Evolutionary conservation across 2,113 vertebrate genomes (phyloP).

Genomic region (Pionites leucogaster): DNA sequence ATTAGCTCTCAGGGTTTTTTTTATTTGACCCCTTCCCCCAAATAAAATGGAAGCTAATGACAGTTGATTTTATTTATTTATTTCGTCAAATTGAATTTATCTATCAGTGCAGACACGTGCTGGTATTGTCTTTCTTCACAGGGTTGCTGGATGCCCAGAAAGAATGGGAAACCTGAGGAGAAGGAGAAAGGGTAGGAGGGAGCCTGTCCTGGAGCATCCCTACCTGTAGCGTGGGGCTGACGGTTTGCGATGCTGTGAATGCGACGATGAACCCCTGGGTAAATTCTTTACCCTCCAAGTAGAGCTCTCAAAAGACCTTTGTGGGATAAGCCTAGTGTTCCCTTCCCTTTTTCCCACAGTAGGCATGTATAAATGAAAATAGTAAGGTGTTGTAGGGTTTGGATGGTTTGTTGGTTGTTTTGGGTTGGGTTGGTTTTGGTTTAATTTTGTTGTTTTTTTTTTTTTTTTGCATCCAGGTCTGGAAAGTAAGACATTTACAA

Average conservation of each 20-base stretch:
- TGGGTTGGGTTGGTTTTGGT: no score
- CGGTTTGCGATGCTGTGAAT: background rate
- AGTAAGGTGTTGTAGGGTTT: background rate
- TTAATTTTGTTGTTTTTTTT: background rate
- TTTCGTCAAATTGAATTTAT: conserved; percentile 84
- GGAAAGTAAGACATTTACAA: background rate
- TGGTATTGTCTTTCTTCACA: background rate
- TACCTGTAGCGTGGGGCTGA: background rate
- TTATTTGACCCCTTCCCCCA: conserved; percentile 81
- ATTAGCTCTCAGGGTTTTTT: conserved; percentile 77
- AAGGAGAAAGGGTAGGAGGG: background rate
- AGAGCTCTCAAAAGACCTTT: background rate
- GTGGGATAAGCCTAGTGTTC: fast-evolving
- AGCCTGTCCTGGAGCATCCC: background rate
- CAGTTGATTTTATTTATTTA: conserved; percentile 89
- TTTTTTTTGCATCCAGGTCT: background rate
- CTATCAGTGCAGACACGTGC: conserved; percentile 15
- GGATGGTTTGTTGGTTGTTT: background rate
- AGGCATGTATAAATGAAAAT: background rate
- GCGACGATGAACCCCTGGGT: background rate
- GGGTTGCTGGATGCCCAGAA: background rate
- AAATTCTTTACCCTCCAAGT: background rate
- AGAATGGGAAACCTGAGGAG: background rate
- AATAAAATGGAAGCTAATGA: conserved; percentile 86
- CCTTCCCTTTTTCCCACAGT: fast-evolving